Base-by-base conservation (phyloP, 1,140 invertebrate genomes). In the Drosophila pruinosa region DNA sequence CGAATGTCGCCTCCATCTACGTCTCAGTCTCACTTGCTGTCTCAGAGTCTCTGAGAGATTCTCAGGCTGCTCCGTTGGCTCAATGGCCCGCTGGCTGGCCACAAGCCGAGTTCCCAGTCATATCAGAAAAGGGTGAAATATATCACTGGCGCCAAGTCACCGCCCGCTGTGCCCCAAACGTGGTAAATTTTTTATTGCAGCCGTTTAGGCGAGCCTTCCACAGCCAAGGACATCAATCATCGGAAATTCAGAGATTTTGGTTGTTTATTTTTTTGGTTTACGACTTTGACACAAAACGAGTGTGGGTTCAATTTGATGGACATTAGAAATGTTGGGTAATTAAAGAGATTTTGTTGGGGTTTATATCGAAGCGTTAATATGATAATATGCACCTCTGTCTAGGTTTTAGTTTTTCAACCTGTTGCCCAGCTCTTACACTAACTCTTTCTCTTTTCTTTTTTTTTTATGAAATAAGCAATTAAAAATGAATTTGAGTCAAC, bases 121-220 rank as follows among this genome's bases (percentile, higher is more conserved):
- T 17, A 59, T 62, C 26, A 47, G 65, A 77, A 74, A 86, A 88
- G 82, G 82, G 82, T 86, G 82, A 86, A 88, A 86, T 86, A 88
- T 86, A 86, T 88, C 82, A 88, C 78, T 86, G 82, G 82, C 82
- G 82, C 82, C 82, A 86, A 48, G 70, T 24, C 36, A 86, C 82
- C 82, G 82, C 82, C 82, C 67, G 82, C 82, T 88, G 82, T 67
- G 71, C 59, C 53, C 63, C 78, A 75, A 69, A 83, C 71, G 81
- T 86, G 81, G 81, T 86, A 86, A 75, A 81, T 81, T 86, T 86
- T 86, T 86, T 86, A 86, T 86, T 81, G 81, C 81, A 86, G 82
- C 82, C 78, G 82, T 88, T 86, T 86, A 86, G 82, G 78, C 82
- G 82, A 88, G 53, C 82, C 69, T 77, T 78, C 86, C 62, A 88